Evolutionary conservation across 1,140 invertebrate species (phyloP).

Genomic region (Drosophila triauraria): DNA sequence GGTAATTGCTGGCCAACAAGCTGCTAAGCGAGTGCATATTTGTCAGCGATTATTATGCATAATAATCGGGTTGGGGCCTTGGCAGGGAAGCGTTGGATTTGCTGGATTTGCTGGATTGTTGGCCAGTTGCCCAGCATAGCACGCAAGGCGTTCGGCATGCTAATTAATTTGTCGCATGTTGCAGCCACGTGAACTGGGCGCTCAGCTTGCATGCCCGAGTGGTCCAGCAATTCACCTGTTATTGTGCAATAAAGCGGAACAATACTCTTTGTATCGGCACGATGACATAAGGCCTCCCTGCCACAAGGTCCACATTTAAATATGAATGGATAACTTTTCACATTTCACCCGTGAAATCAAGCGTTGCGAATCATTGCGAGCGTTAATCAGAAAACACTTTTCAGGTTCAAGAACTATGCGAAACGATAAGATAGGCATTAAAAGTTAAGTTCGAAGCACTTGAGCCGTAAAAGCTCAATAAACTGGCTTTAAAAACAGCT

Average conservation of each 20-base stretch:
- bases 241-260: slow-evolving; percentile 72
- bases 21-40: slow-evolving; percentile 26
- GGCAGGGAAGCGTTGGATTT: not conserved
- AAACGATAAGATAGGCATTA: slow-evolving; percentile 48
- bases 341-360: slow-evolving; percentile 22
- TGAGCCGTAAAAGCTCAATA: slow-evolving; percentile 27
- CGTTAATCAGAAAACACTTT: slow-evolving; percentile 11
- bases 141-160: slow-evolving; percentile 47
- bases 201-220: slow-evolving; percentile 57
- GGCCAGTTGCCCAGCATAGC: slow-evolving; percentile 25
- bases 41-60: slow-evolving; percentile 46
- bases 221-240: slow-evolving; percentile 51
- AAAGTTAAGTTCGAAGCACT: slow-evolving; percentile 16
- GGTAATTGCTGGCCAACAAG: slow-evolving; percentile 58
- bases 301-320: slow-evolving; percentile 4
- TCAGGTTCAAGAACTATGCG: slow-evolving; percentile 48
- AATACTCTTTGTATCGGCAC: slow-evolving; percentile 4
- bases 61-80: slow-evolving; percentile 8
- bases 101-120: not conserved
- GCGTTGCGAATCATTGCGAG: not conserved
- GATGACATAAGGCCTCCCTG: slow-evolving; percentile 18
- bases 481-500: slow-evolving; percentile 17
- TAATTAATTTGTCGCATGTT: slow-evolving; percentile 75
- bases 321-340: slow-evolving; percentile 25
- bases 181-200: slow-evolving; percentile 63